Base-by-base conservation (phyloP, 2,888 invertebrate genomes). In the Lepidochitona cinerea region DNA sequence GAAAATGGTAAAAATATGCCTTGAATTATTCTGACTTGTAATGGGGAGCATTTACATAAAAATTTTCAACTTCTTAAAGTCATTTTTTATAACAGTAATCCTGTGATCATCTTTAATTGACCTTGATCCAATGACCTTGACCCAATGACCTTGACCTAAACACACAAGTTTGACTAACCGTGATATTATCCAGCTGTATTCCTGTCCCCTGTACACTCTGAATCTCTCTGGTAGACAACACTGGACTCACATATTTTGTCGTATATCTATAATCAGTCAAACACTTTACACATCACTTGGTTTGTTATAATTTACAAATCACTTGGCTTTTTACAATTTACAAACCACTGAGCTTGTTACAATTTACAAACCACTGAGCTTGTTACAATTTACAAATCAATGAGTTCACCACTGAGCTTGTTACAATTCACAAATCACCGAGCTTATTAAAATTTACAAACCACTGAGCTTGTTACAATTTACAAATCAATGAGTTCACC, bases 211-310 rank as follows among this genome's bases (percentile, higher is more conserved):
- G 92, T 41, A 93, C 92, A 9, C 93, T 92, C 66, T 92, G 91
- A 67, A 96, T 91, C 87, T 96, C 95, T 78, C 94, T 93, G 52
- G 92, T 91, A 82, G 94, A 94, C 64, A 96, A 91, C 66, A 93
- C 89, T 0, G 93, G 93, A 65, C 95, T 94, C 18, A 95, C 93
- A 87, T 94, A 94, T 77, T 93, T 92, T 0, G 86, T 82, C 6
- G 91, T 91, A 74, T 86, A 90, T 71, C 90, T 90, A 80, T 29
- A 76, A 75, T 66, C 5, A 29, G 33, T 2, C 18, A 49, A 49
- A 49, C 4, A 49, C n/a, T n/a, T 41, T 41, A 18, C 9, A 41
- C 18, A 41, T 12, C 41, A 41, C 9, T 12, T 41, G 9, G 41
- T 9, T 41, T 41, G 18, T 41, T 12, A 18, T 9, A 41, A 18